Conservation (phyloP, 2,797 vertebrate genomes). For the Calcarius lapponicus region DNA sequence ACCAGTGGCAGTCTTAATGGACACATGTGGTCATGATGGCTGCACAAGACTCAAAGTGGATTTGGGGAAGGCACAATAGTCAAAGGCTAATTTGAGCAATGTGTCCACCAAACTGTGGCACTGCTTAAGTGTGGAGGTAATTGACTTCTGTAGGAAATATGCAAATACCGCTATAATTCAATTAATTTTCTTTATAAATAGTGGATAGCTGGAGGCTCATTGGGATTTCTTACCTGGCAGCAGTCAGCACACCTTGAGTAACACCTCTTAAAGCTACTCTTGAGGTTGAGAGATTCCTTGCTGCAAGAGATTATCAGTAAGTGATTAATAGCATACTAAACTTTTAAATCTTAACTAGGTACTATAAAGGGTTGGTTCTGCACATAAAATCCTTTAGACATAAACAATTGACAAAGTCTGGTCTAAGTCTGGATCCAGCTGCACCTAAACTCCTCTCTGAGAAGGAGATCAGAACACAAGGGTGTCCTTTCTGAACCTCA, state of each 20-base stretch:
- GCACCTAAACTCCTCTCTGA: background rate
- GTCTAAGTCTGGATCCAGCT: background rate
- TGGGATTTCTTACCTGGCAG: background rate
- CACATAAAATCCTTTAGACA: background rate
- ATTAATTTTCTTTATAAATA: background rate
- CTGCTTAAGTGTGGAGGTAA: background rate
- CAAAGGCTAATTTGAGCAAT: background rate
- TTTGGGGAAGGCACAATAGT: background rate
- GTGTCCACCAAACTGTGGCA: too few relatives aligned
- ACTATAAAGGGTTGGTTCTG: background rate
- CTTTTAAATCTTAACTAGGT: background rate
- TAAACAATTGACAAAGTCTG: background rate
- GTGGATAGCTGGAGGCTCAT: too few relatives aligned
- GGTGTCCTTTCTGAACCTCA: background rate
- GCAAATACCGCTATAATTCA: background rate
- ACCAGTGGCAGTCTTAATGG: fast-evolving
- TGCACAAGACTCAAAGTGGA: background rate
- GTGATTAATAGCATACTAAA: background rate
- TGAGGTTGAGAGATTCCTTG: background rate
- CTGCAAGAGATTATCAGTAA: background rate
- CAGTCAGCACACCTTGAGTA: background rate
- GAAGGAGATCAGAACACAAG: background rate
- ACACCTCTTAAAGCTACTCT: background rate
- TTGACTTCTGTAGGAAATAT: background rate
- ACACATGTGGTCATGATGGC: background rate